Evolutionary conservation across 35 echinoderm and acorn worm genomes (phyloP).

Genomic region (Patiria miniata): DNA sequence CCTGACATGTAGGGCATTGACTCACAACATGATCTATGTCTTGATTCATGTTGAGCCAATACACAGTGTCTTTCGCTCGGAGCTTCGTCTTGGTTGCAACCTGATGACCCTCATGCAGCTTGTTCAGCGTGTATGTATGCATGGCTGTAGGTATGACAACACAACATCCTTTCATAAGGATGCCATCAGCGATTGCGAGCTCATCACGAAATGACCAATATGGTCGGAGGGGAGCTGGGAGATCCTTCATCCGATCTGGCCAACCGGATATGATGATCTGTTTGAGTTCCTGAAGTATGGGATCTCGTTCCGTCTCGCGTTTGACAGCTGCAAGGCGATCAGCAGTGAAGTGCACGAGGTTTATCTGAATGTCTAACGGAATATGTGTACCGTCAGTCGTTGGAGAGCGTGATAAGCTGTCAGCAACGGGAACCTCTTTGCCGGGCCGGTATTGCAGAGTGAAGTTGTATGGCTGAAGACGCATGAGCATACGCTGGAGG

Average conservation of each 20-base stretch:
- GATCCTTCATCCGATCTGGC: neutral
- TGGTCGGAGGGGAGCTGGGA: slow-evolving; percentile 23
- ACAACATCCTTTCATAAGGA: slow-evolving; percentile 52
- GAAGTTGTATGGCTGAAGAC: slow-evolving; percentile 48
- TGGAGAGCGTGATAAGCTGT: too few relatives aligned
- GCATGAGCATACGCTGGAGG: slow-evolving; percentile 59
- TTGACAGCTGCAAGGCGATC: neutral
- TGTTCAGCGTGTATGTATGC: slow-evolving; percentile 58
- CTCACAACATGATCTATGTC: too few relatives aligned
- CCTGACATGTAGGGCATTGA: too few relatives aligned
- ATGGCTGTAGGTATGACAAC: too few relatives aligned
- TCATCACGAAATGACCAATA: slow-evolving; percentile 72
- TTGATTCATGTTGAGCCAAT: too few relatives aligned
- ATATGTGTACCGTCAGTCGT: neutral
- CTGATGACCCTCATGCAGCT: too few relatives aligned
- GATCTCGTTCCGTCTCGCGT: slow-evolving; percentile 17
- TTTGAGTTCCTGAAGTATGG: too few relatives aligned
- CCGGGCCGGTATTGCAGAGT: slow-evolving; percentile 50
- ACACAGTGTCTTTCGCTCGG: slow-evolving; percentile 42
- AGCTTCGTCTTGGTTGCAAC: slow-evolving; percentile 56
- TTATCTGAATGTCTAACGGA: neutral
- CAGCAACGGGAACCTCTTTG: slow-evolving; percentile 43
- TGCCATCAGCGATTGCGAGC: slow-evolving; percentile 46
- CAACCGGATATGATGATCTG: too few relatives aligned
- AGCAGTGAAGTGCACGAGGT: slow-evolving; percentile 7